Conservation (phyloP, 2,113 vertebrate species). For the Nibea coibor region DNA sequence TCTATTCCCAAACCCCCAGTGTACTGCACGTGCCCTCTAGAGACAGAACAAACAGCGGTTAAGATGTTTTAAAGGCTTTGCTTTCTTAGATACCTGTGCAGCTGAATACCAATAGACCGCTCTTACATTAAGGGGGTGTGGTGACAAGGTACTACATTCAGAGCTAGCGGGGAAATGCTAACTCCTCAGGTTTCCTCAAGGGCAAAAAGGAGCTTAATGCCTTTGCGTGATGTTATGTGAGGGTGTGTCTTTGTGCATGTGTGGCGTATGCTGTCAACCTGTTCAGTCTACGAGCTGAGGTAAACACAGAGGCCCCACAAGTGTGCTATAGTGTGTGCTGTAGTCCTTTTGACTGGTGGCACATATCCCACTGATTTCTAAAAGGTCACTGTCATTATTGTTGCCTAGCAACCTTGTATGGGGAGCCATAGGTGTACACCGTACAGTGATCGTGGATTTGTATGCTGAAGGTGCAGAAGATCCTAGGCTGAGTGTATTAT, state of each 20-base stretch:
- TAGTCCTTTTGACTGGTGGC: slow-evolving; percentile 67
- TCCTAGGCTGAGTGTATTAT: neutral
- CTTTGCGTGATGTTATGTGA: slow-evolving; percentile 58
- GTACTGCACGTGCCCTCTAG: slow-evolving; percentile 81
- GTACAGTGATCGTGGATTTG: slow-evolving; percentile 56
- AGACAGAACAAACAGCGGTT: slow-evolving; percentile 83
- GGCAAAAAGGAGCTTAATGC: slow-evolving; percentile 73
- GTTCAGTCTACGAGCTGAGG: slow-evolving; percentile 46
- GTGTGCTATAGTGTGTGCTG: slow-evolving; percentile 52
- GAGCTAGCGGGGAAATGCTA: slow-evolving; percentile 70
- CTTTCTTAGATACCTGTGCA: slow-evolving; percentile 83
- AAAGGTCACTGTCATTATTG: slow-evolving; percentile 89
- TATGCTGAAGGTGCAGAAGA: slow-evolving; percentile 22
- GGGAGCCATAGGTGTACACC: slow-evolving; percentile 67
- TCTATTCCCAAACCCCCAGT: slow-evolving; percentile 80
- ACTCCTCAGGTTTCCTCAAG: slow-evolving; percentile 79
- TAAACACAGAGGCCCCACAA: slow-evolving; percentile 60
- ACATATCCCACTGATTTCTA: slow-evolving; percentile 80
- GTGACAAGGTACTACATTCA: slow-evolving; percentile 68
- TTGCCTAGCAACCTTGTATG: slow-evolving; percentile 85
- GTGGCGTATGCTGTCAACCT: slow-evolving; percentile 21
- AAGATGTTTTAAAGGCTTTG: slow-evolving; percentile 84
- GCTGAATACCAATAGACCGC: slow-evolving; percentile 83
- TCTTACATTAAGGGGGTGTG: slow-evolving; percentile 73
- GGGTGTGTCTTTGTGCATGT: slow-evolving; percentile 30